Evolutionary conservation across 2,797 vertebrate genomes (phyloP).

Genomic region (Euphonia xanthogaster): DNA sequence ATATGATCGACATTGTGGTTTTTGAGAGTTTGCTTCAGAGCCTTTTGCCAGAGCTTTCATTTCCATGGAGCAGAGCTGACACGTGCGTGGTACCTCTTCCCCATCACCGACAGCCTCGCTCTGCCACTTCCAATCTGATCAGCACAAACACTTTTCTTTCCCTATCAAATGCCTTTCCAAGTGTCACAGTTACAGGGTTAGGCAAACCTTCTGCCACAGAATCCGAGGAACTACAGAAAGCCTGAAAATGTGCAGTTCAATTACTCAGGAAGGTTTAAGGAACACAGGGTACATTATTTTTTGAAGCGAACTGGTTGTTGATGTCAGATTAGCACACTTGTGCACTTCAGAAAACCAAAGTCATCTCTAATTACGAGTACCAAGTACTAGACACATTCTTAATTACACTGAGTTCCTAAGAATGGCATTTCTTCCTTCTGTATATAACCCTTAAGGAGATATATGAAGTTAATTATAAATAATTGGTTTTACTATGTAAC

Average conservation of each 20-base stretch:
- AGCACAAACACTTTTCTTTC: constrained; percentile 35
- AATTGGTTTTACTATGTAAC: constrained; percentile 34
- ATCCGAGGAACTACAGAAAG: neutral
- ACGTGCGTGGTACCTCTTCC: constrained; percentile 54
- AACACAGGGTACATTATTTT: neutral
- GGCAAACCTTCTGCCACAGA: constrained; percentile 35
- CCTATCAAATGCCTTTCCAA: constrained; percentile 28
- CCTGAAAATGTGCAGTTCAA: neutral
- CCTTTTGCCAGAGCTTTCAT: constrained; percentile 76
- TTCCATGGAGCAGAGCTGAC: constrained; percentile 75
- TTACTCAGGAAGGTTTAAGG: neutral
- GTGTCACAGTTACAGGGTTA: constrained; percentile 34
- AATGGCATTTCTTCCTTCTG: constrained; percentile 1
- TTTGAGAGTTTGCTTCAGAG: constrained; percentile 69
- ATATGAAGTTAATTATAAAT: neutral
- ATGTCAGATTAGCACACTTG: constrained; percentile 25
- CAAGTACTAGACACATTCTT: neutral
- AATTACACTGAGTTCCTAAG: neutral
- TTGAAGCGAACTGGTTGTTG: neutral
- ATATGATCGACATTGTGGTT: constrained; percentile 80
- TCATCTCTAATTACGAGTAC: constrained; percentile 5
- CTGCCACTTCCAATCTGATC: constrained; percentile 60
- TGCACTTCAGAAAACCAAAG: neutral
- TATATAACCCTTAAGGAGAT: neutral
- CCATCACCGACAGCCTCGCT: constrained; percentile 47